Base-by-base conservation (phyloP, 23 tunicate species). In the Trididemnum clinides region DNA sequence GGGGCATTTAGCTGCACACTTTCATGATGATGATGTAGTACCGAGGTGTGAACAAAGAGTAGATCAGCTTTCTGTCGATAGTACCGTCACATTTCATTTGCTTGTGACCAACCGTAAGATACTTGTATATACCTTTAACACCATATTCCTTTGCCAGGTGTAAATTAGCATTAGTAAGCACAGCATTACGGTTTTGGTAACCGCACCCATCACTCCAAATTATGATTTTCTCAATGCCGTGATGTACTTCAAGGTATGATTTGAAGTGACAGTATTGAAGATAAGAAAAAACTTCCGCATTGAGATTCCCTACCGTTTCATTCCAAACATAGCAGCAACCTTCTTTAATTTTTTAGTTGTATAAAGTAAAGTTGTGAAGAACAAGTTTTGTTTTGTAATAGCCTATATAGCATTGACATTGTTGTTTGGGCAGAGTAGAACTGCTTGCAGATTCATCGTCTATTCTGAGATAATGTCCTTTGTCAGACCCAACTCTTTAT, bases 121-220 rank as follows among this genome's bases (percentile, higher is more conserved):
- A n/a, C 69, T 62, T 62, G 15, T 62, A 23, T 23, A 62, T 23
- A 22, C 15, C 25, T n/a, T 62, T 62, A 4, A 62, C 69, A 62
- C n/a, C n/a, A 12, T 23, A 4, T 62, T 62, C 6, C n/a, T 62
- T 62, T 62, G 69, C 23, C n/a, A 62, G 27, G 15, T 62, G 23
- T 22, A 22, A 22, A 62, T 62, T 12, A 18, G 69, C 69, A 23
- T 62, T 62, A 62, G 69, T 12, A 62, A 62, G 23, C 27, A 22
- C n/a, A 4, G 26, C 5, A 23, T 62, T 62, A 22, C n/a, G 69
- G 69, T 62, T 12, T 62, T 62, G 25, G 69, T 62, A 62, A 18
- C 69, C 69, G n/a, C 69, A 62, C 6, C 69, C 69, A 62, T 62
- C 69, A n/a, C 69, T 62, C 69, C 69, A 62, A 12, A 62, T 62